phyloP scores from a whole-genome alignment of 1,140 invertebrate genomes.

The Trichonephila clavata region DNA sequence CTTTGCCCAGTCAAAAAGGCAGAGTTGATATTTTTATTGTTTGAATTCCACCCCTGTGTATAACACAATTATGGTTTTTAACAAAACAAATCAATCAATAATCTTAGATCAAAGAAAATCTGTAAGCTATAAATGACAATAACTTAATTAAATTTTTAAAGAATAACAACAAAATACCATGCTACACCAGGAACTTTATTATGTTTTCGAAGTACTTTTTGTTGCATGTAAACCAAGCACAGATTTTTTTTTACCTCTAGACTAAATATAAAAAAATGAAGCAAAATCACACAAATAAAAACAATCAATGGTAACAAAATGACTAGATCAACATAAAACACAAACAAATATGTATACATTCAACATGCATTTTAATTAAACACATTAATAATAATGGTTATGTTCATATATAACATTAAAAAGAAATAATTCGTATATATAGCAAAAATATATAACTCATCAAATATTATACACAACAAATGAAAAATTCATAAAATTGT shows the following conservation, averaged over 20 bases:
- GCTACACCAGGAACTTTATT: conserved; percentile 57
- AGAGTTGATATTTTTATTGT: too few relatives aligned
- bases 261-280: background rate
- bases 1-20: too few relatives aligned
- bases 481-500: background rate
- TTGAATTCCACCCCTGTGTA: too few relatives aligned
- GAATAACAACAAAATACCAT: background rate
- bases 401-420: background rate
- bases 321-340: conserved; percentile 9
- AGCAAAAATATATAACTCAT: background rate
- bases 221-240: conserved; percentile 4
- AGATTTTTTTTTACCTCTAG: conserved; percentile 15
- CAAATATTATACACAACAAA: background rate
- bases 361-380: background rate
- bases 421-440: background rate
- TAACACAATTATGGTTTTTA: too few relatives aligned
- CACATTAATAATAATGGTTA: background rate
- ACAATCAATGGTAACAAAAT: background rate
- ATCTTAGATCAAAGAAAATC: too few relatives aligned
- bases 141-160: background rate
- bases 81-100: too few relatives aligned
- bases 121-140: too few relatives aligned
- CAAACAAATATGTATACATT: background rate
- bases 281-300: background rate
- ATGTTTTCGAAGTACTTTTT: conserved; percentile 45